phyloP scores from a whole-genome alignment of 2,888 invertebrate genomes.

The Volucella bombylans region DNA sequence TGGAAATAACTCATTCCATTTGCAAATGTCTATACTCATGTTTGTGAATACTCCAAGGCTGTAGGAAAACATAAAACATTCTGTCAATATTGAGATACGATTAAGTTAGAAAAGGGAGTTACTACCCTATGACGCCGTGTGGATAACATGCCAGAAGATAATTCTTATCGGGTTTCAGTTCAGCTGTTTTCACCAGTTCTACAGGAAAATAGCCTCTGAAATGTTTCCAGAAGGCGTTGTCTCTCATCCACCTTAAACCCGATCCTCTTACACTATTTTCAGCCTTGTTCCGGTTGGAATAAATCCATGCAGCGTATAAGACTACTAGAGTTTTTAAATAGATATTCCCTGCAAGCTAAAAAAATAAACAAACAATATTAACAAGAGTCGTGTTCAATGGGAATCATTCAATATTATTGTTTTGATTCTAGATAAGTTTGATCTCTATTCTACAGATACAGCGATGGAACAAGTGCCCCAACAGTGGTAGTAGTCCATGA shows the following conservation, averaged over 20 bases:
- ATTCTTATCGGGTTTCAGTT: slow-evolving; percentile 90
- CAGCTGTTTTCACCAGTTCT: slow-evolving; percentile 90
- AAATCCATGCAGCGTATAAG: slow-evolving; percentile 56
- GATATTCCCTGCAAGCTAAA: slow-evolving; percentile 44
- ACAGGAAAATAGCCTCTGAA: slow-evolving; percentile 93
- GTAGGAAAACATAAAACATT: background rate
- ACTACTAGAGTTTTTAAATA: slow-evolving; percentile 24
- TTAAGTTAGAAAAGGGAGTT: background rate
- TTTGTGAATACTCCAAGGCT: slow-evolving; percentile 90
- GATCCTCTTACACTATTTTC: slow-evolving; percentile 41
- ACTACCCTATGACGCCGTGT: slow-evolving; percentile 89
- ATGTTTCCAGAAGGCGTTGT: slow-evolving; percentile 88
- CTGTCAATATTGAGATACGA: background rate
- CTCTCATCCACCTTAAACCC: slow-evolving; percentile 85
- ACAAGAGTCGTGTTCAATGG: no score
- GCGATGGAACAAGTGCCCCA: no score
- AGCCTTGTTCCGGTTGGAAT: slow-evolving; percentile 43
- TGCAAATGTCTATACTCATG: slow-evolving; percentile 88
- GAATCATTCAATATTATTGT: no score
- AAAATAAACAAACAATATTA: no score
- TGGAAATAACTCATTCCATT: slow-evolving; percentile 84
- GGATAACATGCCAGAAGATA: slow-evolving; percentile 95
- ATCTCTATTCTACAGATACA: no score
- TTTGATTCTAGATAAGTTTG: no score
- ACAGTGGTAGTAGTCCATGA: no score